A percentile compares a stretch with the other conserved stretches of the same genome.
phyloP scores from a whole-genome alignment of 2,888 invertebrate genomes.

The Gisinianus flammeolus region DNA sequence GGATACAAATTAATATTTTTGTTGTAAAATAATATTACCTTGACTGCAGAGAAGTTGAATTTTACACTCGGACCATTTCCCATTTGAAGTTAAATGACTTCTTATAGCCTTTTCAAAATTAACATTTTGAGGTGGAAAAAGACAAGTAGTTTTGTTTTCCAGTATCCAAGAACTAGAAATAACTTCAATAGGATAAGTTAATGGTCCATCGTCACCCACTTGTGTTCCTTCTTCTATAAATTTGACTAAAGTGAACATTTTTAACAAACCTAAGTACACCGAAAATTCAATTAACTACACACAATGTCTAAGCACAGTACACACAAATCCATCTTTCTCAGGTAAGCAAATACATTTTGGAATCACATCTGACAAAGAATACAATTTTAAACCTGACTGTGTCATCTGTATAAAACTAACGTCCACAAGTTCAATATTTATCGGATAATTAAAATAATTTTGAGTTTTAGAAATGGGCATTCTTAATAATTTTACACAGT shows the following conservation, averaged over 20 bases:
- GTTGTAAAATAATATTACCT: too few species aligned
- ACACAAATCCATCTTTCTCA: not conserved
- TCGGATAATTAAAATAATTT: slow-evolving; percentile 9
- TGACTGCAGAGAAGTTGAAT: not conserved
- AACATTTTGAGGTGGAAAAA: not conserved
- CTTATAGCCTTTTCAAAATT: not conserved
- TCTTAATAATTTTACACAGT: not conserved
- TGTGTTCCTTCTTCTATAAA: not conserved
- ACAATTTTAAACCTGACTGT: not conserved
- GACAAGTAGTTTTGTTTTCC: not conserved
- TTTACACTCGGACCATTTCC: not conserved
- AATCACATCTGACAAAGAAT: not conserved
- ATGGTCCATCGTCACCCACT: not conserved
- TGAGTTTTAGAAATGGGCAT: not conserved
- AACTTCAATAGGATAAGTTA: not conserved
- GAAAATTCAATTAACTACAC: not conserved
- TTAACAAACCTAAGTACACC: not conserved
- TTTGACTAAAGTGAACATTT: not conserved
- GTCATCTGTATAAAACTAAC: not conserved
- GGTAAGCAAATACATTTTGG: not conserved
- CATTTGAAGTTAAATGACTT: not conserved
- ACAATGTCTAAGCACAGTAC: not conserved
- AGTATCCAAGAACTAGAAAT: not conserved
- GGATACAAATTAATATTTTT: too few species aligned
- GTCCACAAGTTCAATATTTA: not conserved